A percentile compares a stretch with the other conserved stretches of the same genome.
phyloP scores from a whole-genome alignment of 1,140 invertebrate genomes.

The Meloidogyne exigua region DNA sequence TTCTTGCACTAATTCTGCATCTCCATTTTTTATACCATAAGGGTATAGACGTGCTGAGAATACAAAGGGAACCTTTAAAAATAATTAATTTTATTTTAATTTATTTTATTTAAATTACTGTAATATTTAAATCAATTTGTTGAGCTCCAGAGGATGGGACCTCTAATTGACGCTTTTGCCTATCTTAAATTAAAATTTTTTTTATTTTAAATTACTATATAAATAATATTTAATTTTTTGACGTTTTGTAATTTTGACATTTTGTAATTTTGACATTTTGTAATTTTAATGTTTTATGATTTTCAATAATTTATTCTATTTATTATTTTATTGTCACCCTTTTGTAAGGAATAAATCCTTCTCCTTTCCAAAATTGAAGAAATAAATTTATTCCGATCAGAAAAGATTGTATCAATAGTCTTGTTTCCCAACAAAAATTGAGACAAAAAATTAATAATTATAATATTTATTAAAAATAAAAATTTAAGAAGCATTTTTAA shows the following conservation, averaged over 20 bases:
- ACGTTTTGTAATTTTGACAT: too few relatives aligned
- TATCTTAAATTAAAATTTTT: not conserved
- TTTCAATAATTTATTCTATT: too few relatives aligned
- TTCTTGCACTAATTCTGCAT: slow-evolving; percentile 31
- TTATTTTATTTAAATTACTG: slow-evolving; percentile 29
- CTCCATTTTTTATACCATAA: slow-evolving; percentile 47
- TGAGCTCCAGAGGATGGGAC: slow-evolving; percentile 12
- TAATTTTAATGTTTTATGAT: too few relatives aligned
- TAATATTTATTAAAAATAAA: slow-evolving; percentile 1
- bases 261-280: too few relatives aligned
- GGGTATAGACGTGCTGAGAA: slow-evolving; percentile 58
- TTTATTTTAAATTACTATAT: not conserved
- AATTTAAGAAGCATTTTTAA: not conserved
- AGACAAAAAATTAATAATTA: not conserved
- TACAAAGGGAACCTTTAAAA: slow-evolving; percentile 46
- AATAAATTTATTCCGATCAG: not conserved
- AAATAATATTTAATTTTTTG: too few relatives aligned
- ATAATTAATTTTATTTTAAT: not conserved
- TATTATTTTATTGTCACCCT: not conserved
- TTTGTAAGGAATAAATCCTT: not conserved
- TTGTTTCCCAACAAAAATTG: not conserved
- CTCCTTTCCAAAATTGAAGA: not conserved
- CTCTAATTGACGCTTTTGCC: slow-evolving; percentile 31
- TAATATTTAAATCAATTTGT: slow-evolving; percentile 57
- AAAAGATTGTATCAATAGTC: not conserved